phyloP scores from a whole-genome alignment of 2,113 vertebrate species.

The Paralichthys olivaceus region DNA sequence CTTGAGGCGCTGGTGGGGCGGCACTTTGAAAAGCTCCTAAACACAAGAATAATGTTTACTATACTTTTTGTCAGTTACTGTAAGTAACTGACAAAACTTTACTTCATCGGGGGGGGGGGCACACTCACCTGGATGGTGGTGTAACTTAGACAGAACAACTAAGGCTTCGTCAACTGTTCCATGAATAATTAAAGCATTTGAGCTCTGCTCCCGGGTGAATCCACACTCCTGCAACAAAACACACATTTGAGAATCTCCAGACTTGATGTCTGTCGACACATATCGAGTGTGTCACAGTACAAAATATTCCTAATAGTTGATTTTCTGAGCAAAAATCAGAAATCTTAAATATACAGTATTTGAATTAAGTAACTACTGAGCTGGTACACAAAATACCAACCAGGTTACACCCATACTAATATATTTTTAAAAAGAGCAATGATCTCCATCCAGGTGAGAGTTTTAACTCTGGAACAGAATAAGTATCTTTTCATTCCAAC shows the following conservation, averaged over 20 bases:
- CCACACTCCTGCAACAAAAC: constrained; percentile 67
- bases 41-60: constrained; percentile 10
- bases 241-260: not conserved
- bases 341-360: no score
- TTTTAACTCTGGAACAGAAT: no score
- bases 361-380: no score
- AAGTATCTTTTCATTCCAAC: no score
- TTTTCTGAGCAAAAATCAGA: no score
- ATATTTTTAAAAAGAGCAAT: no score
- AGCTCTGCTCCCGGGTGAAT: constrained; percentile 73
- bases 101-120: no score
- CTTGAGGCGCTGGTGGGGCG: constrained; percentile 15
- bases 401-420: no score
- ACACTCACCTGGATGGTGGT: constrained; percentile 48
- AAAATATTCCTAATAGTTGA: no score
- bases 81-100: not conserved
- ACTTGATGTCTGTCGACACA: no score
- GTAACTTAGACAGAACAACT: constrained; percentile 58
- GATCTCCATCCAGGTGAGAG: no score
- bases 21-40: constrained; percentile 26
- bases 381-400: no score
- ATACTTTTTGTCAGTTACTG: not conserved
- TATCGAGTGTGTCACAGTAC: not conserved
- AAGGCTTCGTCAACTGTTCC: constrained; percentile 65
- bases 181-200: constrained; percentile 78